phyloP scores from a whole-genome alignment of 2,888 invertebrate genomes.

The Perizoma flavofasciatum region DNA sequence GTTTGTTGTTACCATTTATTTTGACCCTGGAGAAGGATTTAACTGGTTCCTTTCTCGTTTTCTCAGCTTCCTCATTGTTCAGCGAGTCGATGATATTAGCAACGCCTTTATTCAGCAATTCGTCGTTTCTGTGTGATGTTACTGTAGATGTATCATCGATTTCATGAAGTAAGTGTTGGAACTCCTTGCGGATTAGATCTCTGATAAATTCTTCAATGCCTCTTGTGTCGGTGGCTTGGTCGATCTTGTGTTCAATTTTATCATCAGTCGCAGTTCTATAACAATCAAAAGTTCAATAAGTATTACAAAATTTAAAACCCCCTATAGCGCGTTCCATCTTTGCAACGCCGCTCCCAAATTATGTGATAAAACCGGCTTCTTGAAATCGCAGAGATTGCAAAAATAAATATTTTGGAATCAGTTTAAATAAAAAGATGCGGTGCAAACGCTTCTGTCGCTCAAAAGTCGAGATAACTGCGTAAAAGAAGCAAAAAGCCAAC shows the following conservation, averaged over 20 bases:
- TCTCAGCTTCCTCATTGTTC: constrained; percentile 47
- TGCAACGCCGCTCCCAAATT: too few species aligned
- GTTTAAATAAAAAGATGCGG: too few species aligned
- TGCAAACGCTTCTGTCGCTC: too few species aligned
- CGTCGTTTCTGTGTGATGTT: constrained; percentile 51
- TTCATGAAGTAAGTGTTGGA: constrained; percentile 65
- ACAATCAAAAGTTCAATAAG: constrained; percentile 13
- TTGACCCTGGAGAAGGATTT: constrained; percentile 72
- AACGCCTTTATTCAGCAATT: constrained; percentile 64
- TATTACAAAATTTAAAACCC: too few species aligned
- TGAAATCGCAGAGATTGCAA: too few species aligned
- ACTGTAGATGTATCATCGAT: constrained; percentile 55
- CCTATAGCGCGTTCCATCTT: too few species aligned
- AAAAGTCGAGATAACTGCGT: too few species aligned
- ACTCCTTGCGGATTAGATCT: constrained; percentile 71
- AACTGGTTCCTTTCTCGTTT: constrained; percentile 50
- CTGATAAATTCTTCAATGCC: constrained; percentile 74
- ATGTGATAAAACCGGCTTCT: too few species aligned
- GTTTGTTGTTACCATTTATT: constrained; percentile 77
- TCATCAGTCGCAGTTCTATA: constrained; percentile 45
- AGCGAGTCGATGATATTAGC: constrained; percentile 66
- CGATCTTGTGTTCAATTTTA: constrained; percentile 52
- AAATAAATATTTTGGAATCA: too few species aligned
- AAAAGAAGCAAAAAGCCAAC: too few species aligned
- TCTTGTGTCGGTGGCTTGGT: constrained; percentile 71